These are phyloP conservation scores for Anadara kagoshimensis DNA, from an alignment of 1,140 invertebrate species.

Conservation along the genomic window DNA sequence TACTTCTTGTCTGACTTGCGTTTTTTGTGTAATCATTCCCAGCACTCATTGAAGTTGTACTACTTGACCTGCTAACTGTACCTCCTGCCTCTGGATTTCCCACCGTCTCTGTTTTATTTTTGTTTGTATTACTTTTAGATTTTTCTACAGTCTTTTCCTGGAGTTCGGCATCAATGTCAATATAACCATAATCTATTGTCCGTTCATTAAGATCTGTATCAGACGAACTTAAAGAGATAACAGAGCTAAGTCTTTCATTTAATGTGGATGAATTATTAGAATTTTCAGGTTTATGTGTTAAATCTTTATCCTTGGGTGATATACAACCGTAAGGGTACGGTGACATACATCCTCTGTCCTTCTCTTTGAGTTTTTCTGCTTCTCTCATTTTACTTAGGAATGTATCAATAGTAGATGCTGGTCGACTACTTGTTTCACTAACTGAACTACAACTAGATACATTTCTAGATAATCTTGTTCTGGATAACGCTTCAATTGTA, in stretches of 20 bases:
- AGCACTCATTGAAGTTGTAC: too few relatives aligned
- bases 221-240: too few relatives aligned
- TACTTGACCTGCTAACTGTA: too few relatives aligned
- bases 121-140: too few relatives aligned
- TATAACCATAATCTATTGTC: too few relatives aligned
- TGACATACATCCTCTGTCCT: conserved; percentile 8
- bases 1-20: conserved; percentile 17
- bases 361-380: conserved; percentile 33
- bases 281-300: not conserved
- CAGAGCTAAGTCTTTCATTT: too few relatives aligned
- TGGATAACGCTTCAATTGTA: not conserved
- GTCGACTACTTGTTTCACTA: conserved; percentile 20
- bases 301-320: conserved; percentile 30
- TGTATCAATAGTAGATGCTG: conserved; percentile 31
- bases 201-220: too few relatives aligned
- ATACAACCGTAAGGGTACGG: conserved; percentile 32
- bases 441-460: conserved; percentile 5
- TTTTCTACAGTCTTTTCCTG: too few relatives aligned
- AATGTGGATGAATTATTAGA: not conserved
- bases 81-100: too few relatives aligned
- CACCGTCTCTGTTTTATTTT: too few relatives aligned
- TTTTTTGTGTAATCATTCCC: too few relatives aligned
- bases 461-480: conserved; percentile 24
- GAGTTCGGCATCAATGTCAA: too few relatives aligned
- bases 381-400: conserved; percentile 38